A percentile compares a stretch with the other conserved stretches of the same genome.
Conservation (phyloP, 2,888 invertebrate species). For the Buathra laborator region DNA sequence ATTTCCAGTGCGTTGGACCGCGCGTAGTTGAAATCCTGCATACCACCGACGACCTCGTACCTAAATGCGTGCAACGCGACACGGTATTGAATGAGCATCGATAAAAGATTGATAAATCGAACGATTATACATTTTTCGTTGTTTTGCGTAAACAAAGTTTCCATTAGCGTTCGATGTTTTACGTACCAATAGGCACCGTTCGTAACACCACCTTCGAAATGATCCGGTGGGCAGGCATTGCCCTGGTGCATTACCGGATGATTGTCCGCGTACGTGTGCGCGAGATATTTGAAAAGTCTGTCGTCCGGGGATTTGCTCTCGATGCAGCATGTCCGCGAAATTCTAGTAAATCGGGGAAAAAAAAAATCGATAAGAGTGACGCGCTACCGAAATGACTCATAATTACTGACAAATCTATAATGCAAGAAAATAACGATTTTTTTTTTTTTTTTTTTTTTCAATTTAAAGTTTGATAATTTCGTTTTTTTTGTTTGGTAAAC, state of each 20-base stretch:
- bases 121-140: conserved; percentile 16
- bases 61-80: conserved; percentile 73
- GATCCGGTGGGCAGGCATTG: conserved; percentile 90
- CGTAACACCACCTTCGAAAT: conserved; percentile 93
- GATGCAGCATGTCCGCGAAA: conserved; percentile 89
- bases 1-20: conserved; percentile 98
- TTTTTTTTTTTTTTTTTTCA: too few species aligned
- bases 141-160: conserved; percentile 3
- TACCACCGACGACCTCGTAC: conserved; percentile 91
- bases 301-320: conserved; percentile 94
- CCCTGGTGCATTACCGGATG: conserved; percentile 92
- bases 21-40: conserved; percentile 99
- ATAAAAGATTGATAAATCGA: conserved; percentile 6
- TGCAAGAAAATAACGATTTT: neutral
- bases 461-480: too few species aligned
- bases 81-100: neutral
- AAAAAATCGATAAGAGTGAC: neutral
- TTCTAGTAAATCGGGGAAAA: conserved; percentile 60
- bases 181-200: conserved; percentile 98
- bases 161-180: neutral
- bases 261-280: conserved; percentile 91
- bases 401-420: conserved; percentile 4
- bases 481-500: too few species aligned
- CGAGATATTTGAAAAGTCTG: conserved; percentile 91
- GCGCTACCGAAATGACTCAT: neutral